Evolutionary conservation across 1,140 invertebrate genomes (phyloP).

Genomic region (Papilio aristodemus): DNA sequence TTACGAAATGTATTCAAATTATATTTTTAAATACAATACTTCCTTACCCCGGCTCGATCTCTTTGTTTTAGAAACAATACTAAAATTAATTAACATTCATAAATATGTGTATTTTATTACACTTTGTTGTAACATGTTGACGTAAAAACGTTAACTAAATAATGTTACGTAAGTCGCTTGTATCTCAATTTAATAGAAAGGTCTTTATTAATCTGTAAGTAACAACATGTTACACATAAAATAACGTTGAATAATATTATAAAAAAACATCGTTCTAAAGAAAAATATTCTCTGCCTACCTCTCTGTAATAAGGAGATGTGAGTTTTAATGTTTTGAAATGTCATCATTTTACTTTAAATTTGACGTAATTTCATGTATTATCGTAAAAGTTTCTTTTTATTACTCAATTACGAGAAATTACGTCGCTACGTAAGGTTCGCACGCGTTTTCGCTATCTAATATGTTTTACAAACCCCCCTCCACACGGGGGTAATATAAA

Average conservation of each 20-base stretch:
- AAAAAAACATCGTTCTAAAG: no score
- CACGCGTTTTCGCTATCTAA: background rate
- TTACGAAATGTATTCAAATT: background rate
- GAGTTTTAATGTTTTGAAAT: background rate
- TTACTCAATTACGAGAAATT: background rate
- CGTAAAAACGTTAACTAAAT: background rate
- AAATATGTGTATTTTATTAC: background rate
- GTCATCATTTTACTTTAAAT: slow-evolving; percentile 6
- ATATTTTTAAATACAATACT: no score
- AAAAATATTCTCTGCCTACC: no score
- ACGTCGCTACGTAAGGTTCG: background rate
- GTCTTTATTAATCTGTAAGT: background rate
- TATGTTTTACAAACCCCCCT: background rate
- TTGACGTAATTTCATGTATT: background rate
- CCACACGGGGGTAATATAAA: background rate
- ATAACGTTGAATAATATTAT: no score
- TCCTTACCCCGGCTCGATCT: background rate
- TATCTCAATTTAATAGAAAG: background rate
- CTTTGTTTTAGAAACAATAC: slow-evolving; percentile 9
- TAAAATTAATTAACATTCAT: background rate
- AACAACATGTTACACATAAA: no score
- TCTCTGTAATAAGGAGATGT: no score
- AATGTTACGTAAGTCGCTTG: background rate
- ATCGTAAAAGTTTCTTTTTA: slow-evolving; percentile 17
- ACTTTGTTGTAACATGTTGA: background rate